Evolutionary conservation across 64 coral and sea anemone species (phyloP), one percentile per base, ranked within the genome.

Genomic region (Hydrozoanthus tunicans): DNA sequence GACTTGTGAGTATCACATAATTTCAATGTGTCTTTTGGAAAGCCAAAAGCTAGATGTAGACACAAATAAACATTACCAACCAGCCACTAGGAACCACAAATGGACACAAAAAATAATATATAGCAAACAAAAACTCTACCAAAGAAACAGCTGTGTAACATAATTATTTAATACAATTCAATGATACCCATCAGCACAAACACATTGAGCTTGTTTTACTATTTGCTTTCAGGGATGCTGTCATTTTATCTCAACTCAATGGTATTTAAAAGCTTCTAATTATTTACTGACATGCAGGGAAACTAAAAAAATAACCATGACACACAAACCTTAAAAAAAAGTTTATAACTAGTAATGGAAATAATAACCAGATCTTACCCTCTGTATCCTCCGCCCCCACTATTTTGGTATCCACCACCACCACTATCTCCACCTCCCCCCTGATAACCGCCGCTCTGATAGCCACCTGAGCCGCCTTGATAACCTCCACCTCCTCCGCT

Each of bases 321-420:
- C 32, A 43, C 32, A 43, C 32, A 43, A 43, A 43, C 32, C 2
- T 43, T 43, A 43, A 43, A 43, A 43, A 43, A 43, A 43, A 43
- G 32, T 43, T 43, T 2, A 43, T 43, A 43, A 43, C 32, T 43
- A 43, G 32, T 43, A 43, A 43, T 43, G 32, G 32, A 43, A 43
- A 43, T 43, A 43, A 43, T 79, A 93, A 76, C 56, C 17, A 4
- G 43, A 81, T 89, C 94, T 90, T 93, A 96, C 94, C 94, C 94
- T 93, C 94, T 91, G 53, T 93, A 83, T 73, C 94, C 94, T 73
- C 94, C 86, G 9, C 86, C 78, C 3, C 92, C 68, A 14, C 93
- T 82, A 71, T 77, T 85, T 62, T 94, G 93, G 13, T 93, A 89
- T 54, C 90, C 70, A 27, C 82, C 72, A 0, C 79, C 25, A 63